A percentile compares a stretch with the other conserved stretches of the same genome.
phyloP scores from a whole-genome alignment of 2,888 invertebrate species.

The Barypeithes pellucidus region DNA sequence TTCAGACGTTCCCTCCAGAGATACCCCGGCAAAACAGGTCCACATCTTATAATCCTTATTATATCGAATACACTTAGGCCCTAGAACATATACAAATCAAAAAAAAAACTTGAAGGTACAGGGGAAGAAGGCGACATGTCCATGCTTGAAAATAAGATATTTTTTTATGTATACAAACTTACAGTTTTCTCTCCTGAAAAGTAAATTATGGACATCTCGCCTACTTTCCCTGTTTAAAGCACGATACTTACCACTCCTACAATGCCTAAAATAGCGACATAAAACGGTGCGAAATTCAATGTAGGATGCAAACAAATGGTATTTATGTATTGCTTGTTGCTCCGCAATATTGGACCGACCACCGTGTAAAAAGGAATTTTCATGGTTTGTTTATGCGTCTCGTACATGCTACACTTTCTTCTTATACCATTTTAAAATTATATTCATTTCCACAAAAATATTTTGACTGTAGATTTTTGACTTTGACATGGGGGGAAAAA shows the following conservation, averaged over 20 bases:
- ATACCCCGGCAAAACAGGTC: slow-evolving; percentile 64
- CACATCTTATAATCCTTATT: slow-evolving; percentile 64
- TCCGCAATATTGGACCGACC: slow-evolving; percentile 61
- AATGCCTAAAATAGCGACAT: slow-evolving; percentile 65
- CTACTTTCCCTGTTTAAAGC: too few relatives aligned
- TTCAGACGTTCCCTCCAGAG: slow-evolving; percentile 62
- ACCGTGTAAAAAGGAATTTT: slow-evolving; percentile 64
- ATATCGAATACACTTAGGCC: slow-evolving; percentile 66
- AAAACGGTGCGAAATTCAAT: slow-evolving; percentile 62
- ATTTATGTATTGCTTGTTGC: slow-evolving; percentile 59
- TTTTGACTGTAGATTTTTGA: slow-evolving; percentile 19
- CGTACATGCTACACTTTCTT: slow-evolving; percentile 29
- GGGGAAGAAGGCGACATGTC: too few relatives aligned
- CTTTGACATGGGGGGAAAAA: neutral
- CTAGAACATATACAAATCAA: slow-evolving; percentile 56
- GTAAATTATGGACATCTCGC: too few relatives aligned
- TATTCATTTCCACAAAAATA: slow-evolving; percentile 10
- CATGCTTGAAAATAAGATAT: too few relatives aligned
- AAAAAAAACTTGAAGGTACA: neutral
- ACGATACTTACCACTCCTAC: slow-evolving; percentile 65
- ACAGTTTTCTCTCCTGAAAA: too few relatives aligned
- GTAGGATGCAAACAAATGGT: slow-evolving; percentile 62
- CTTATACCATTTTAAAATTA: slow-evolving; percentile 4
- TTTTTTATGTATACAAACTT: too few relatives aligned
- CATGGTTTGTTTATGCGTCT: slow-evolving; percentile 54